Evolutionary conservation across 1,140 invertebrate genomes (phyloP), one percentile per base, ranked within the genome.

Genomic region (Halyomorpha halys): DNA sequence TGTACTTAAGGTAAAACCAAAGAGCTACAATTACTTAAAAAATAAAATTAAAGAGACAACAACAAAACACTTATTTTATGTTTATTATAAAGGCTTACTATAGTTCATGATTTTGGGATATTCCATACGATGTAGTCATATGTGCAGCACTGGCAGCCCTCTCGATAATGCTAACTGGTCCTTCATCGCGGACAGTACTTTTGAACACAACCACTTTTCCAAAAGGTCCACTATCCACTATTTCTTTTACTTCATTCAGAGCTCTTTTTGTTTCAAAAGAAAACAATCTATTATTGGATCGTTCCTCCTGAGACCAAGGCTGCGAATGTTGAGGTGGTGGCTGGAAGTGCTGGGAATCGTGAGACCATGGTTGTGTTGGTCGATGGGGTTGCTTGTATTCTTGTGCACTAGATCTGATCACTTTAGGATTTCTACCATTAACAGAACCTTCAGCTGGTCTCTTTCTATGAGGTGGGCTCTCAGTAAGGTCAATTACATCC

Each of bases 181-280:
- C 34, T 16, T 63, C 61, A 39, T 44, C 27, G 6, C 14, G n/a
- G 8, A 19, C 16, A 27, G 27, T 18, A 18, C 21, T 56, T 39
- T 63, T n/a, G 27, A 63, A 66, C 2, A 66, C 21, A 47, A 66
- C 65, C 8, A 66, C 49, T 59, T 60, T 62, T 3, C 65, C 65
- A 47, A 66, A 66, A 13, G 65, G 65, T 18, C 65, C 65, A 56
- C 53, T 56, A 11, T 56, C 53, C 9, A 56, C 53, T 4, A 56
- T 18, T 30, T 59, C 1, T 44, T 25, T 64, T 39, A 25, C 16
- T 44, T 27, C 5, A 34, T 18, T 14, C 11, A 9, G 3, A 59
- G 30, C 19, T 64, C 62, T 21, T 25, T 25, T 56, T 21, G 53
- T 23, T 23, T 56, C 53, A 15, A 6, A 56, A 3, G 53, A 56